phyloP scores from a whole-genome alignment of 2,888 invertebrate genomes.

The Watsonalla cultraria region DNA sequence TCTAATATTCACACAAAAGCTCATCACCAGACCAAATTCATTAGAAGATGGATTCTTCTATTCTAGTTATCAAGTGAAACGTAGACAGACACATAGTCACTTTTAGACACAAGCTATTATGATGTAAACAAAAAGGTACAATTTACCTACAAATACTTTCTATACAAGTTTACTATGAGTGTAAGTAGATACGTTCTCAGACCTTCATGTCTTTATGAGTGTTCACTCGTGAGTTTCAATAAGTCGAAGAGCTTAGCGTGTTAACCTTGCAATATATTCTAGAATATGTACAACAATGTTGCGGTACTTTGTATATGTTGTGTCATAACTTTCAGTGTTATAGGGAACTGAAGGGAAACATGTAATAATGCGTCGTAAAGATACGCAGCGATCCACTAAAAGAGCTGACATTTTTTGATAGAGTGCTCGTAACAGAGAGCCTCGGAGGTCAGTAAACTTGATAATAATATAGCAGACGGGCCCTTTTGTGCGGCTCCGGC shows the following conservation, averaged over 20 bases:
- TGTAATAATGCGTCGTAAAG: constrained; percentile 7
- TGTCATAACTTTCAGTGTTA: background rate
- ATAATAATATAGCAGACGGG: constrained; percentile 60
- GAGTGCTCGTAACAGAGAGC: constrained; percentile 42
- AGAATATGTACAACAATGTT: no score
- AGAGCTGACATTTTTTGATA: constrained; percentile 44
- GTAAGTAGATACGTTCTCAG: background rate
- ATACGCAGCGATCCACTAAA: constrained; percentile 26
- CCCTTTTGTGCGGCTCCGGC: constrained; percentile 54
- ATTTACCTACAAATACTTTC: no score
- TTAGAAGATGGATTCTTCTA: no score
- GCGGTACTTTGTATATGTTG: no score
- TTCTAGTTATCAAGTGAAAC: no score
- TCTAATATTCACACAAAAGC: no score
- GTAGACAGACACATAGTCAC: no score
- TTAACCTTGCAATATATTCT: no score
- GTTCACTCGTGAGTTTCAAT: constrained; percentile 1
- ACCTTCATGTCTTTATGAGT: background rate
- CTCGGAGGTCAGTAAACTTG: constrained; percentile 55
- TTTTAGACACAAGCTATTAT: no score
- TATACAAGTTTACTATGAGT: no score
- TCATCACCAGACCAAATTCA: no score
- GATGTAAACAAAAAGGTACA: no score
- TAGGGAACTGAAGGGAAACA: constrained; percentile 10
- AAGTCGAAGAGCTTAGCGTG: constrained; percentile 1